phyloP scores from a whole-genome alignment of 2,113 vertebrate species.

The Gambusia affinis region DNA sequence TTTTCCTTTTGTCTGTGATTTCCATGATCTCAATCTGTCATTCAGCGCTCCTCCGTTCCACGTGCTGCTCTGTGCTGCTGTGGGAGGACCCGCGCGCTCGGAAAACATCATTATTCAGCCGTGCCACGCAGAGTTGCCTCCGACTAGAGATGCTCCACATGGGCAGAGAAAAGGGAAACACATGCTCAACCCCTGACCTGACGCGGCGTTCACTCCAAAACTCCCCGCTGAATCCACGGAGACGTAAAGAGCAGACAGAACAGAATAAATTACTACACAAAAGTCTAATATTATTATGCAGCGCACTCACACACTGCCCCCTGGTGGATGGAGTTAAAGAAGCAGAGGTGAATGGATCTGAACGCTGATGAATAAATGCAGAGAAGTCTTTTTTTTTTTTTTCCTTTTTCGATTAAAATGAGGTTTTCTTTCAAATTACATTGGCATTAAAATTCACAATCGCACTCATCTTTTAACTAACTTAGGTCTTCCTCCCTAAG shows the following conservation, averaged over 20 bases:
- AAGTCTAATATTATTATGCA: constrained; percentile 5
- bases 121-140: constrained; percentile 18
- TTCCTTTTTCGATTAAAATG: constrained; percentile 8
- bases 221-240: background rate
- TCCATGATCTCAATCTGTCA: constrained; percentile 73
- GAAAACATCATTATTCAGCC: constrained; percentile 61
- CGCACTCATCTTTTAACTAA: constrained; percentile 4
- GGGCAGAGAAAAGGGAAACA: constrained; percentile 14
- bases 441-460: constrained; percentile 7
- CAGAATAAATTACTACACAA: constrained; percentile 18
- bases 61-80: constrained; percentile 26
- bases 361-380: constrained; percentile 6
- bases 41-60: constrained; percentile 30
- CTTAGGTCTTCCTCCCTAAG: background rate
- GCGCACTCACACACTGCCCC: constrained; percentile 58
- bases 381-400: background rate
- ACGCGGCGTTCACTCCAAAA: background rate
- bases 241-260: constrained; percentile 31
- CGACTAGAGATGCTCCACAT: constrained; percentile 33
- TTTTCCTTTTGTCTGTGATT: constrained; percentile 55
- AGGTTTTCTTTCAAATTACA: background rate
- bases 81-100: constrained; percentile 48
- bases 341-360: background rate
- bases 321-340: constrained; percentile 49
- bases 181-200: constrained; percentile 45